These are phyloP conservation scores for Eupithecia tripunctaria DNA, from an alignment of 2,888 invertebrate genomes.

Conservation along the genomic window DNA sequence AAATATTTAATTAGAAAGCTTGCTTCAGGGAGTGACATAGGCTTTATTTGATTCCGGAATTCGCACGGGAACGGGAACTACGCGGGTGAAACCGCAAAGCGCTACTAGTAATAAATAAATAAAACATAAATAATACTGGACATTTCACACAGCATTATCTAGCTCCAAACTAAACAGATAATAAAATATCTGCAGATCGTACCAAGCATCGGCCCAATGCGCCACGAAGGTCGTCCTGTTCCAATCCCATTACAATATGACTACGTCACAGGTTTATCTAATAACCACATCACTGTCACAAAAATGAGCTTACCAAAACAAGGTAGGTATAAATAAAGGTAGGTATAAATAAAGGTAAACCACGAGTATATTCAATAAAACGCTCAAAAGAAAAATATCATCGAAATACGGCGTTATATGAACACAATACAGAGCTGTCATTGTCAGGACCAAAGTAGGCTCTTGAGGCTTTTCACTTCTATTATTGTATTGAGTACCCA, in stretches of 20 bases:
- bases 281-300: not conserved
- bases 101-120: too few relatives aligned
- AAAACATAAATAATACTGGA: too few relatives aligned
- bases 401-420: conserved; percentile 18
- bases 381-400: conserved; percentile 23
- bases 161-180: too few relatives aligned
- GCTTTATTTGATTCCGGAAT: too few relatives aligned
- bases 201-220: too few relatives aligned
- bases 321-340: conserved; percentile 9
- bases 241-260: not conserved
- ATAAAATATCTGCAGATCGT: too few relatives aligned
- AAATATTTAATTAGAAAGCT: too few relatives aligned
- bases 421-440: conserved; percentile 31
- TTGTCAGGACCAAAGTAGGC: conserved; percentile 31
- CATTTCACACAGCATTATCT: too few relatives aligned
- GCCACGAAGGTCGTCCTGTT: not conserved
- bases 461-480: conserved; percentile 29
- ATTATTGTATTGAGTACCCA: conserved; percentile 37
- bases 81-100: too few relatives aligned
- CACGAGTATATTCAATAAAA: conserved; percentile 10
- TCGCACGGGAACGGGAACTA: too few relatives aligned
- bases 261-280: not conserved
- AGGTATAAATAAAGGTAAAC: too few relatives aligned
- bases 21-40: too few relatives aligned
- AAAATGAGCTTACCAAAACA: conserved; percentile 6